Conservation (phyloP, 2,797 vertebrate genomes). For the Myotis myotis region DNA sequence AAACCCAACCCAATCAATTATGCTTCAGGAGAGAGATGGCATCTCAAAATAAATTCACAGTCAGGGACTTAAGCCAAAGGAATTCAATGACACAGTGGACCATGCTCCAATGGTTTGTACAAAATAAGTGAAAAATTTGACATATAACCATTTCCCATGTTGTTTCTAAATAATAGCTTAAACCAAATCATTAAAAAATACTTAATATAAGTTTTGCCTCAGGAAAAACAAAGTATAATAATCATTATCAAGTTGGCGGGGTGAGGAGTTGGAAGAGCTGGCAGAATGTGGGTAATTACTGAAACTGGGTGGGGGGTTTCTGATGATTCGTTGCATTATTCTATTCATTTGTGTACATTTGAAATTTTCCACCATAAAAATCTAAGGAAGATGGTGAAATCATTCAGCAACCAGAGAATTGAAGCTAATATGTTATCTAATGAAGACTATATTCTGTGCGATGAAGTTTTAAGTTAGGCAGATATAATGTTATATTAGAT, state of each 20-base stretch:
- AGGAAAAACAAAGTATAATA: background rate
- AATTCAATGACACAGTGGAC: background rate
- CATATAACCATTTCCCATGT: background rate
- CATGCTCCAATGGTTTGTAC: background rate
- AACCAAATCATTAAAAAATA: slow-evolving; percentile 38
- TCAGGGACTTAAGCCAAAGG: background rate
- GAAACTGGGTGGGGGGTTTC: background rate
- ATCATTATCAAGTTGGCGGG: background rate
- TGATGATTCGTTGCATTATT: background rate
- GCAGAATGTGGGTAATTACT: background rate
- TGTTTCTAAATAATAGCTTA: background rate
- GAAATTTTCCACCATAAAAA: background rate
- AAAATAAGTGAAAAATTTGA: background rate
- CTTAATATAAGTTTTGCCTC: background rate
- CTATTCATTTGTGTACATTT: background rate
- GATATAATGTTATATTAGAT: background rate
- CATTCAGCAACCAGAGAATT: slow-evolving; percentile 17
- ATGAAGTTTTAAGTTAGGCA: slow-evolving; percentile 23
- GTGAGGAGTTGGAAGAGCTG: background rate
- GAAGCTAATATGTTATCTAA: background rate
- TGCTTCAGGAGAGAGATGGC: background rate
- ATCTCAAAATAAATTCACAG: slow-evolving; percentile 24
- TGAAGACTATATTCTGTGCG: background rate
- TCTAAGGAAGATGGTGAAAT: background rate
- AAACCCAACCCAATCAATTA: background rate